Conservation (phyloP, 2,113 vertebrate genomes). For the Python bivittatus region DNA sequence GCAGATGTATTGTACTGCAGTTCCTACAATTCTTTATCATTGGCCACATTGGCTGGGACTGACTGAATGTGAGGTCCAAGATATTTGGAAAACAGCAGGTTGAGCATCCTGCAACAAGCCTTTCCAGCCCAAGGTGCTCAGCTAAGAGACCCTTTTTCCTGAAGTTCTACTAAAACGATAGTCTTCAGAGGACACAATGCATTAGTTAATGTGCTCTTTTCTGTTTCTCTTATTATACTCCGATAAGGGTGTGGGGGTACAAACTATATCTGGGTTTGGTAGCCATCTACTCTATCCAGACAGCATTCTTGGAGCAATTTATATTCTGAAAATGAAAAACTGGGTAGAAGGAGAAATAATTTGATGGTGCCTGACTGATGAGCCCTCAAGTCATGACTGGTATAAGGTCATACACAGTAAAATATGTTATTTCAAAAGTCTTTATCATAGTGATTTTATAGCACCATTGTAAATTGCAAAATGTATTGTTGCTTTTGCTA, state of each 20-base stretch:
- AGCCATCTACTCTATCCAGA: not conserved
- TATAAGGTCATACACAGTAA: not conserved
- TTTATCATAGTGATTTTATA: not conserved
- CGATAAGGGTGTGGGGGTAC: not conserved
- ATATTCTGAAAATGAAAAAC: not conserved
- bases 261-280: not conserved
- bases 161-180: not conserved
- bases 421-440: not conserved
- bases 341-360: not conserved
- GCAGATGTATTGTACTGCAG: not conserved
- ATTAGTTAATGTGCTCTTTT: not conserved
- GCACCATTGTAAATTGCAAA: not conserved
- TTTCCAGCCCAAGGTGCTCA: not conserved
- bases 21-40: not conserved
- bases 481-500: not conserved
- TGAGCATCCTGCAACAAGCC: not conserved
- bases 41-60: not conserved
- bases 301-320: not conserved
- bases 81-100: not conserved
- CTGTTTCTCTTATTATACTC: not conserved
- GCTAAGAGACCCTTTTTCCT: not conserved
- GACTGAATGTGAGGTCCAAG: not conserved
- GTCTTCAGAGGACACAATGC: not conserved
- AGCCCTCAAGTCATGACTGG: not conserved
- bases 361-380: not conserved